Evolutionary conservation across 2,888 invertebrate species (phyloP).

Genomic region (Dynastes hyllus): DNA sequence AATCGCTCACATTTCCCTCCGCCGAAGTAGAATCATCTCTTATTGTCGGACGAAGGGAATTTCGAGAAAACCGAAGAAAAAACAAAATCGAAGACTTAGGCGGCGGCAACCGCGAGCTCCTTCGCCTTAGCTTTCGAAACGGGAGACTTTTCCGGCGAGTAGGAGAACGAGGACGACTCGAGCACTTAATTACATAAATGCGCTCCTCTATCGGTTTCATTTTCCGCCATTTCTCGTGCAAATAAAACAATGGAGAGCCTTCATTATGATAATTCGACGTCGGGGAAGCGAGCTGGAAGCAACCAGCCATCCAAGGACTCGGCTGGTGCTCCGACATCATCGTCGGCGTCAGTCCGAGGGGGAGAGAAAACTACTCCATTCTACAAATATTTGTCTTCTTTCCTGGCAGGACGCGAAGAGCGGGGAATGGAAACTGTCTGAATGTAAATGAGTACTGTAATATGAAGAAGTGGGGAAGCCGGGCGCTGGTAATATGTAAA

Average conservation of each 20-base stretch:
- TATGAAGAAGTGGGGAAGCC: constrained; percentile 66
- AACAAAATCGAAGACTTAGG: background rate
- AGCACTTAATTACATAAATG: constrained; percentile 54
- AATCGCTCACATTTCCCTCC: background rate
- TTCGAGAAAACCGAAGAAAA: background rate
- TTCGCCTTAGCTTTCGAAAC: background rate
- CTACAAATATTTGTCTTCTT: constrained; percentile 69
- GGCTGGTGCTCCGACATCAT: constrained; percentile 19
- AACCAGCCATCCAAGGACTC: background rate
- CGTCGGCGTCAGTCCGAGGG: background rate
- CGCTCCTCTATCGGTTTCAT: constrained; percentile 50
- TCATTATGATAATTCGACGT: constrained; percentile 57
- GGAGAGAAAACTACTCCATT: constrained; percentile 64
- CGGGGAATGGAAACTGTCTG: constrained; percentile 62
- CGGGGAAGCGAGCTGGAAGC: constrained; percentile 48
- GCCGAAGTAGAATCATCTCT: background rate
- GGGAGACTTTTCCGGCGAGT: background rate
- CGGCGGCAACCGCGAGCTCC: too few species aligned
- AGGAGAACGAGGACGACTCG: constrained; percentile 4
- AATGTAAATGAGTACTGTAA: constrained; percentile 68
- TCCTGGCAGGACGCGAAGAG: constrained; percentile 58
- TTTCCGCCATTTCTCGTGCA: constrained; percentile 47
- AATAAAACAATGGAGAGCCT: constrained; percentile 53
- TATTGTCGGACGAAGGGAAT: background rate
- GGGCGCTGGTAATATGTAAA: constrained; percentile 63